Evolutionary conservation across 2,797 vertebrate species (phyloP).

Genomic region (Phaenicophaeus curvirostris): DNA sequence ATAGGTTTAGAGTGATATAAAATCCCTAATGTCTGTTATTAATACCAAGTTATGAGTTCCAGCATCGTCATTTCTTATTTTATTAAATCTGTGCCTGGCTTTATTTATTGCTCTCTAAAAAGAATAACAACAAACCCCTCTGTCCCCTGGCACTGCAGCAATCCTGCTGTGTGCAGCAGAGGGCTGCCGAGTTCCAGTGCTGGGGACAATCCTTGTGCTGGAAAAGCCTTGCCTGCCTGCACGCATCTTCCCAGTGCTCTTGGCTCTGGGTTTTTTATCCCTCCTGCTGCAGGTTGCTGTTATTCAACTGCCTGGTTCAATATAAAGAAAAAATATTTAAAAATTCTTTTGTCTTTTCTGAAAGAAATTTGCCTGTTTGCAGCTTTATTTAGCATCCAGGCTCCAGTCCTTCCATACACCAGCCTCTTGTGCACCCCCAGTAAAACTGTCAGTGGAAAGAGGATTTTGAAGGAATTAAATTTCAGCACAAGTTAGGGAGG

Average conservation of each 20-base stretch:
- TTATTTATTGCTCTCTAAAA: background rate
- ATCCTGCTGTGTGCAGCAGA: background rate
- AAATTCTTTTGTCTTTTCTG: background rate
- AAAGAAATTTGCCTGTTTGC: background rate
- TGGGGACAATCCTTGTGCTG: accelerated
- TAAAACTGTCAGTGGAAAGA: background rate
- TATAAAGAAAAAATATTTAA: background rate
- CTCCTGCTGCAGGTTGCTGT: accelerated
- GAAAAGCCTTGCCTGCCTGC: too few species aligned
- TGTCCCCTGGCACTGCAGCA: background rate
- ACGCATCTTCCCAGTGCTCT: background rate
- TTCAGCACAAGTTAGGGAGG: background rate
- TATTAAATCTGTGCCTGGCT: background rate
- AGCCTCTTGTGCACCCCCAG: background rate
- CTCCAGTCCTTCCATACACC: background rate
- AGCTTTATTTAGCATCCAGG: background rate
- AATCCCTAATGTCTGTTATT: background rate
- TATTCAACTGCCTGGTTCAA: background rate
- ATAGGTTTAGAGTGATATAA: background rate
- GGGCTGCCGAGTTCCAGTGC: background rate
- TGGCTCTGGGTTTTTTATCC: too few species aligned
- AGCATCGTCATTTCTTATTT: background rate
- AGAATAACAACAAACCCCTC: background rate
- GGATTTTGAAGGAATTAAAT: background rate
- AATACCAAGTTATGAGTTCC: background rate